Evolutionary conservation across 1,140 invertebrate species (phyloP).

Genomic region (Pemphigus obesinymphae): DNA sequence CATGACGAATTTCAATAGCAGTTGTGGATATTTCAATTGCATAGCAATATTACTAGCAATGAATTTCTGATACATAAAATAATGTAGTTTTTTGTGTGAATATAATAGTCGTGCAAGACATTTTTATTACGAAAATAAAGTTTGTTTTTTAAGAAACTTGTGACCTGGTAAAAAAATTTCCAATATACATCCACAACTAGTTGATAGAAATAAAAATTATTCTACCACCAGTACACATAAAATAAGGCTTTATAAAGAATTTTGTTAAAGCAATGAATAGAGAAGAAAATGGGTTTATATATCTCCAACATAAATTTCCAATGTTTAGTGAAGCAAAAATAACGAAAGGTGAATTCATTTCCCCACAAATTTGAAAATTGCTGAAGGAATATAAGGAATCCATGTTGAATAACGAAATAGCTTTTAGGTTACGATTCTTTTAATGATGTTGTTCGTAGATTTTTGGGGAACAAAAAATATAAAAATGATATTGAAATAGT

Average conservation of each 20-base stretch:
- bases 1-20: too few species aligned
- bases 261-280: slow-evolving; percentile 49
- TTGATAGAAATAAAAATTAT: slow-evolving; percentile 49
- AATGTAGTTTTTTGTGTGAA: too few species aligned
- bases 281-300: slow-evolving; percentile 44
- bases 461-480: not conserved
- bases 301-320: not conserved
- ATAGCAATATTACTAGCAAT: too few species aligned
- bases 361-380: not conserved
- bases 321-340: not conserved
- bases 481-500: not conserved
- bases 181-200: too few species aligned
- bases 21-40: too few species aligned
- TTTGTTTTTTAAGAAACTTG: too few species aligned
- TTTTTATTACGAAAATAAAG: too few species aligned
- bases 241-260: slow-evolving; percentile 50
- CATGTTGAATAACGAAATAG: not conserved
- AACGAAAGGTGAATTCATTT: slow-evolving; percentile 43
- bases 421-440: not conserved
- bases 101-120: too few species aligned
- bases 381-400: not conserved
- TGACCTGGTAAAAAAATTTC: too few species aligned
- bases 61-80: too few species aligned
- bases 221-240: slow-evolving; percentile 51
- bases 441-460: not conserved